Conservation (phyloP, 2,797 vertebrate species). For the Numenius phaeopus region DNA sequence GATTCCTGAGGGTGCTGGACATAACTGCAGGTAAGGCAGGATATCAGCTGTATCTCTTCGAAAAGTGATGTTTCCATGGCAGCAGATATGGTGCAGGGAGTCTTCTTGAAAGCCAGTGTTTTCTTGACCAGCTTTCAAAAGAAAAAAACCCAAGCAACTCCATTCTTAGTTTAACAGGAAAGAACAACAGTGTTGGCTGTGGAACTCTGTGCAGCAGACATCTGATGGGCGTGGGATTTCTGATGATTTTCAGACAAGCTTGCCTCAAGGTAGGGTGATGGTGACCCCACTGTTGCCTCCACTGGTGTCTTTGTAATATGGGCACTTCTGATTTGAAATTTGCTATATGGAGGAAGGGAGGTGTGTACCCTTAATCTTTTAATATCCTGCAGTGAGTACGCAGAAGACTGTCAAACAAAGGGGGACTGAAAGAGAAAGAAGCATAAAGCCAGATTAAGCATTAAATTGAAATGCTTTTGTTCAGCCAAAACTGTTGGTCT, state of each 20-base stretch:
- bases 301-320: not conserved
- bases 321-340: not conserved
- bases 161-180: not conserved
- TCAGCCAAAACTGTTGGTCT: not conserved
- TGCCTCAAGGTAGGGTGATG: not conserved
- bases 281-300: not conserved
- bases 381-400: conserved; percentile 49
- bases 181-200: rapidly evolving
- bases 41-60: not conserved
- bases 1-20: not conserved
- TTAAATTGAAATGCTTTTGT: conserved; percentile 29
- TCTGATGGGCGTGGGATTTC: not conserved
- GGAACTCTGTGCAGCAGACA: not conserved
- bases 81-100: conserved; percentile 13
- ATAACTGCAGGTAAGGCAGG: not conserved
- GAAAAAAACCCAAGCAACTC: not conserved
- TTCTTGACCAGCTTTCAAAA: conserved; percentile 3
- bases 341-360: not conserved
- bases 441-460: conserved; percentile 35
- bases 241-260: not conserved
- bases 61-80: conserved; percentile 37
- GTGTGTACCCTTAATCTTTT: conserved; percentile 13
- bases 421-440: conserved; percentile 43
- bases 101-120: not conserved
- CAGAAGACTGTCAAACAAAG: conserved; percentile 43